Conservation (phyloP, 2,888 invertebrate genomes). For the Chrysomela aeneicollis region DNA sequence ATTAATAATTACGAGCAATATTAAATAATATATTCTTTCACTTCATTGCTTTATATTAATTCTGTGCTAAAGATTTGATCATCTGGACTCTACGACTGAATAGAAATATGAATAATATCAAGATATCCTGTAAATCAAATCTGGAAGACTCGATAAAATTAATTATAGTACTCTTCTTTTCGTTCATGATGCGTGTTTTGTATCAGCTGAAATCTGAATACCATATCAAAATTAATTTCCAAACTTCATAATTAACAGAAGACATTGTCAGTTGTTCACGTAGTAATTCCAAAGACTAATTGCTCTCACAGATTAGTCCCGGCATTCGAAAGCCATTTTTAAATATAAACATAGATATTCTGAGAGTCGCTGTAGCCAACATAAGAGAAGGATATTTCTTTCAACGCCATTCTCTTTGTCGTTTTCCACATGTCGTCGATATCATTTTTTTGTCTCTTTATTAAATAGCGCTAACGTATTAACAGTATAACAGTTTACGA, state of each 20-base stretch:
- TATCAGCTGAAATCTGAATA: background rate
- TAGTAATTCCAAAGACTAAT: constrained; percentile 30
- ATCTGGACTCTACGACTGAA: too few species aligned
- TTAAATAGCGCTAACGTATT: constrained; percentile 32
- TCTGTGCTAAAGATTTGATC: too few species aligned
- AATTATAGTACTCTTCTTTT: too few species aligned
- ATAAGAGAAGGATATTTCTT: constrained; percentile 33
- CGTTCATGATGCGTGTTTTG: background rate
- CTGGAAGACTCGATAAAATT: too few species aligned
- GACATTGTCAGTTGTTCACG: background rate
- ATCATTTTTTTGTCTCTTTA: constrained; percentile 29
- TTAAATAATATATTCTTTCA: too few species aligned
- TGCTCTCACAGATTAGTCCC: constrained; percentile 26
- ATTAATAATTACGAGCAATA: too few species aligned
- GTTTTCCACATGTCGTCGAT: constrained; percentile 20
- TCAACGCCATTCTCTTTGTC: constrained; percentile 25
- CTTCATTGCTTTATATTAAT: too few species aligned
- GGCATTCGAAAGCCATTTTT: constrained; percentile 28
- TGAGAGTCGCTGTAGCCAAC: constrained; percentile 14
- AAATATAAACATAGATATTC: constrained; percentile 21
- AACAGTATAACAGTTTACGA: constrained; percentile 13
- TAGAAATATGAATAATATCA: too few species aligned
- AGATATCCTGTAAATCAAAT: too few species aligned
- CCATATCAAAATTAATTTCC: background rate
- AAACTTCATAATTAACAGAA: background rate